A percentile compares a stretch with the other conserved stretches of the same genome.
Conservation (phyloP, 2,888 invertebrate genomes). For the Zeuzera pyrina region DNA sequence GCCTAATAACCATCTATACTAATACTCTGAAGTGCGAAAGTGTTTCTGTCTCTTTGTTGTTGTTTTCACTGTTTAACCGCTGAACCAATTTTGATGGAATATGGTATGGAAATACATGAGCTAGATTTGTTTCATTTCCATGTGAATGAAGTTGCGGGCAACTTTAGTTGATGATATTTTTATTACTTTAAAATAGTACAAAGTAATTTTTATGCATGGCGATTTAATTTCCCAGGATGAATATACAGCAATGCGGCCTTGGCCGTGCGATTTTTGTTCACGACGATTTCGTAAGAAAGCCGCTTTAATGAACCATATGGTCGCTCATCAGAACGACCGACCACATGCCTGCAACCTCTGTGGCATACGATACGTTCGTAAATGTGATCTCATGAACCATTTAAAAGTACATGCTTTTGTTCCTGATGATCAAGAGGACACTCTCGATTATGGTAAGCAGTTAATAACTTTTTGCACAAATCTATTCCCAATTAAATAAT, state of each 20-base stretch:
- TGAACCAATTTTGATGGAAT: no score
- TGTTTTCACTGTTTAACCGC: no score
- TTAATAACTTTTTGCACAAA: no score
- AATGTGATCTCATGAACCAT: constrained; percentile 87
- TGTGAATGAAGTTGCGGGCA: no score
- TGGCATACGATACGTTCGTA: constrained; percentile 84
- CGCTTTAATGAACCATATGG: constrained; percentile 89
- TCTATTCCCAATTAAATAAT: background rate
- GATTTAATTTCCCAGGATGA: constrained; percentile 74
- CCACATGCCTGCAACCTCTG: constrained; percentile 88
- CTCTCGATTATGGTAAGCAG: constrained; percentile 62
- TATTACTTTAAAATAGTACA: background rate
- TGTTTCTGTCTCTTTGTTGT: no score
- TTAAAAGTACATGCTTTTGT: constrained; percentile 86
- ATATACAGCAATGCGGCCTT: constrained; percentile 82
- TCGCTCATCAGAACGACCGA: constrained; percentile 87
- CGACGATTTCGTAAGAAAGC: constrained; percentile 87
- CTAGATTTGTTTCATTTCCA: no score
- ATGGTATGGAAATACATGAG: no score
- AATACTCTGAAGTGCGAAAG: no score
- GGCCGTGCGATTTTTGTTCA: constrained; percentile 90
- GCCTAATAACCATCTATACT: no score
- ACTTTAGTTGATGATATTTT: background rate
- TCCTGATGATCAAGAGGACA: constrained; percentile 76
- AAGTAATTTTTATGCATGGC: no score